Evolutionary conservation across 2,113 vertebrate genomes (phyloP).

Genomic region (Blennius ocellaris): DNA sequence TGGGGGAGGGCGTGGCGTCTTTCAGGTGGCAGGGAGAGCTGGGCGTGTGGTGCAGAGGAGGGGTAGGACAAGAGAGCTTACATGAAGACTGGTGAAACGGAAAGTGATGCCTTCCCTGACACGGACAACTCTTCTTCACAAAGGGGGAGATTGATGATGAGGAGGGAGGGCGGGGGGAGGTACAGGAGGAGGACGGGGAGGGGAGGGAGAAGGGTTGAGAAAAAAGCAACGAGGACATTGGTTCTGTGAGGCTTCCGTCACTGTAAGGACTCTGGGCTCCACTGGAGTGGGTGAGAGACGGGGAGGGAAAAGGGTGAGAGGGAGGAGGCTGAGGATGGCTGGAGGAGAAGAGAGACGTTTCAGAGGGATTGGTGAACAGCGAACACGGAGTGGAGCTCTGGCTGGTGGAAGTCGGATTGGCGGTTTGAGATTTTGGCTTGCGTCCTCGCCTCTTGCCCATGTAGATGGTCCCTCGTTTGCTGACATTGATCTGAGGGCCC

Average conservation of each 20-base stretch:
- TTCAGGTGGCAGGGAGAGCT: slow-evolving; percentile 86
- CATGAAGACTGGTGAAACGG: slow-evolving; percentile 81
- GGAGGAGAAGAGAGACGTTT: slow-evolving; percentile 80
- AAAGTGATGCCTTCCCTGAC: slow-evolving; percentile 78
- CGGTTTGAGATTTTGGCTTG: slow-evolving; percentile 89
- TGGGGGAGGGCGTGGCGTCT: slow-evolving; percentile 91
- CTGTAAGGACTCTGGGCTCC: slow-evolving; percentile 93
- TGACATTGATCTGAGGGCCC: slow-evolving; percentile 98
- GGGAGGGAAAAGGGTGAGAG: slow-evolving; percentile 89
- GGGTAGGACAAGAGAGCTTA: slow-evolving; percentile 84
- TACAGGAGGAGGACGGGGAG: slow-evolving; percentile 76
- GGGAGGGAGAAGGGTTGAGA: slow-evolving; percentile 76
- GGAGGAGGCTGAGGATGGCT: slow-evolving; percentile 79
- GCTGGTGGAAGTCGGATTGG: slow-evolving; percentile 28
- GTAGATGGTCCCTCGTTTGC: slow-evolving; percentile 99
- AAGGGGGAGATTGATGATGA: slow-evolving; percentile 80
- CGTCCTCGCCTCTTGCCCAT: slow-evolving; percentile 97
- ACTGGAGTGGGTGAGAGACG: slow-evolving; percentile 90
- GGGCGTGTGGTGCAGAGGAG: slow-evolving; percentile 67
- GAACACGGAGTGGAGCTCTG: slow-evolving; percentile 68
- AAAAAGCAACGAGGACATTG: slow-evolving; percentile 65
- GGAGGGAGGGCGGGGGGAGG: slow-evolving; percentile 74
- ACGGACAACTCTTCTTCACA: slow-evolving; percentile 86
- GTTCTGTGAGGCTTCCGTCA: slow-evolving; percentile 90
- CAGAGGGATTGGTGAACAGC: slow-evolving; percentile 80